Evolutionary conservation across 2,888 invertebrate species (phyloP).

Genomic region (Torymus aiolomorphi): DNA sequence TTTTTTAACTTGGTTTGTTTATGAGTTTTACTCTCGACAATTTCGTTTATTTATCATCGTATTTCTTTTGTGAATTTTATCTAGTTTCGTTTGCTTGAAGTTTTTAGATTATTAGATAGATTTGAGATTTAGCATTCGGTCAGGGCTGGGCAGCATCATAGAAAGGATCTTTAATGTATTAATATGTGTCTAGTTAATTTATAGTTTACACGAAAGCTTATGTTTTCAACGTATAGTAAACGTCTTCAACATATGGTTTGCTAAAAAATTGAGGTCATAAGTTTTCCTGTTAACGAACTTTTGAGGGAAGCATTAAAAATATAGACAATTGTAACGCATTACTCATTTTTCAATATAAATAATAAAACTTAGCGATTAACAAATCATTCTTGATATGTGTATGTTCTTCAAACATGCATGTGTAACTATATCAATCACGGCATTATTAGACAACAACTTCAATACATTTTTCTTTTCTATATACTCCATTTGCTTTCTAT

Average conservation of each 20-base stretch:
- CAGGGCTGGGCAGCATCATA: conserved; percentile 53
- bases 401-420: conserved; percentile 52
- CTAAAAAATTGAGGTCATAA: neutral
- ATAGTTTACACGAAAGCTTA: neutral
- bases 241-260: neutral
- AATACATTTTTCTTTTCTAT: conserved; percentile 30
- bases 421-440: conserved; percentile 16
- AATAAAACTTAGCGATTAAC: neutral
- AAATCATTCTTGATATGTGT: conserved; percentile 23
- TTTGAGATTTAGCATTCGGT: conserved; percentile 41
- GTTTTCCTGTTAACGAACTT: neutral
- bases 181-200: neutral
- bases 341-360: conserved; percentile 19
- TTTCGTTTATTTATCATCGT: conserved; percentile 34
- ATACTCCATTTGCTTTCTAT: conserved; percentile 25
- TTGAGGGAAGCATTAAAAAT: neutral
- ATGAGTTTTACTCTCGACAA: conserved; percentile 22
- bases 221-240: neutral
- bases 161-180: conserved; percentile 17
- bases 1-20: neutral
- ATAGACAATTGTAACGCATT: neutral
- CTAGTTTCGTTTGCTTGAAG: conserved; percentile 21
- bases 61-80: conserved; percentile 16
- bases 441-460: conserved; percentile 10
- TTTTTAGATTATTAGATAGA: conserved; percentile 29